A percentile compares a stretch with the other conserved stretches of the same genome.
Conservation (phyloP, 2,113 vertebrate genomes). For the Microtus montanus region DNA sequence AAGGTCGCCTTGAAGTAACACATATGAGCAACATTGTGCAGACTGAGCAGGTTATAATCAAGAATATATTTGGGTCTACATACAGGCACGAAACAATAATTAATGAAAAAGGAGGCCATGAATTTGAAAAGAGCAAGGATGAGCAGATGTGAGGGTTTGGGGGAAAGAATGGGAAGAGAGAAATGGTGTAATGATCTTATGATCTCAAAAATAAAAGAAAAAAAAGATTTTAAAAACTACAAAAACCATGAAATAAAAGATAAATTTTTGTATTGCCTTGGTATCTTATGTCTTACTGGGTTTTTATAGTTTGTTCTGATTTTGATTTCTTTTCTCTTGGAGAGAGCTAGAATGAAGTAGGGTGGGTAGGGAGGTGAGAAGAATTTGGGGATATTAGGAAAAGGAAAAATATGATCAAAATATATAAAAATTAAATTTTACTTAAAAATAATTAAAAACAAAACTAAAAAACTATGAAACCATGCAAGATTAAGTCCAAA, state of each 20-base stretch:
- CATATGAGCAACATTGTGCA: not conserved
- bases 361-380: not conserved
- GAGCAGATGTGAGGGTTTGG: not conserved
- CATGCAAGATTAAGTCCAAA: not conserved
- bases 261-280: not conserved
- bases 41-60: not conserved
- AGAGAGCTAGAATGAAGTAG: not conserved
- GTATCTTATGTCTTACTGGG: not conserved
- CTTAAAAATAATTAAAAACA: not conserved
- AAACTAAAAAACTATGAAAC: not conserved
- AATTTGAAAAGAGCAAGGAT: not conserved
- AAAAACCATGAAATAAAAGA: not conserved
- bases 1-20: not conserved
- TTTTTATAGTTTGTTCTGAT: not conserved
- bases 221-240: not conserved
- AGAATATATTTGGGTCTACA: not conserved
- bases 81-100: not conserved
- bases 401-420: not conserved
- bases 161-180: not conserved
- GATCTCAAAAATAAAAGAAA: not conserved
- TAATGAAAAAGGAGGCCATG: not conserved
- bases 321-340: not conserved
- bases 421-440: not conserved
- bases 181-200: not conserved
- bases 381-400: not conserved